Conservation (phyloP, 2,888 invertebrate species). For the Linnaemya tessellans region DNA sequence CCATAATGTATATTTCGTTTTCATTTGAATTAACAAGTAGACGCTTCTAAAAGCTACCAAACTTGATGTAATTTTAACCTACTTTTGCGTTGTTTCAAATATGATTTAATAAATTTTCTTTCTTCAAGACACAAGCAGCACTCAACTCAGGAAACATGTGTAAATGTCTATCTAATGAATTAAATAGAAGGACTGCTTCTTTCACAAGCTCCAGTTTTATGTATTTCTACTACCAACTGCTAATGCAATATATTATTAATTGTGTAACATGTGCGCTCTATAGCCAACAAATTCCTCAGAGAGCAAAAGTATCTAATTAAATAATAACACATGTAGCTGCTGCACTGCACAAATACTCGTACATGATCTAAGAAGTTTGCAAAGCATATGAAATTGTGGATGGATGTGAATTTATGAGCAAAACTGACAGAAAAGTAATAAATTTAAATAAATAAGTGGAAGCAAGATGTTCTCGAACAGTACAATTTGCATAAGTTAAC, state of each 20-base stretch:
- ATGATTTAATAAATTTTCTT: no score
- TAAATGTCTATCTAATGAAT: not conserved
- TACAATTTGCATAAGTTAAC: not conserved
- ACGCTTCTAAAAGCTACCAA: no score
- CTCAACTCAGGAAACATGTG: not conserved
- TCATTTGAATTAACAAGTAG: no score
- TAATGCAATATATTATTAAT: slow-evolving; percentile 22
- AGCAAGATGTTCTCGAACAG: not conserved
- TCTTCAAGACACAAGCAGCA: no score
- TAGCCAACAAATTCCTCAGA: not conserved
- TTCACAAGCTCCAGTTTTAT: slow-evolving; percentile 2
- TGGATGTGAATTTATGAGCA: not conserved
- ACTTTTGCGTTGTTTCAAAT: no score
- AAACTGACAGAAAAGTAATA: slow-evolving; percentile 1
- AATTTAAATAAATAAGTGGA: slow-evolving; percentile 12
- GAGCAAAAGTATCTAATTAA: slow-evolving; percentile 38
- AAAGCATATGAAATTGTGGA: not conserved
- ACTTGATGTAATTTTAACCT: no score
- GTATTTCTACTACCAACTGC: not conserved
- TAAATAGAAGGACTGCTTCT: not conserved
- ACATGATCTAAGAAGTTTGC: not conserved
- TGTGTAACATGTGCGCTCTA: not conserved
- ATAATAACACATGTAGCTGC: slow-evolving; percentile 28
- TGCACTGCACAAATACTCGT: not conserved
- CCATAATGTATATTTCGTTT: no score